Conservation (phyloP, 35 echinoderm and acorn worm genomes). For the Apostichopus japonicus region DNA sequence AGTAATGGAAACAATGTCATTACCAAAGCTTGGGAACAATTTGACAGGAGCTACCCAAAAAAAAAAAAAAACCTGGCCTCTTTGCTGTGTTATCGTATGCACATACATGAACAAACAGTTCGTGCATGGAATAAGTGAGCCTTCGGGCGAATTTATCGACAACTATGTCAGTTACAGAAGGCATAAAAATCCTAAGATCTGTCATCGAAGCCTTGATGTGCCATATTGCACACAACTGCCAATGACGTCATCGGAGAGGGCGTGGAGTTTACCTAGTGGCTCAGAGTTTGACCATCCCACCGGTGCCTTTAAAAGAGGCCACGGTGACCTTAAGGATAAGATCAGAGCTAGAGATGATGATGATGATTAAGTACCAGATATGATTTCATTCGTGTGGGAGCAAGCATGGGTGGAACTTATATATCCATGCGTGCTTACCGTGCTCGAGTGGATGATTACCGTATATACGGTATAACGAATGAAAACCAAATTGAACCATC, state of each 20-base stretch:
- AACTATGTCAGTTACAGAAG: neutral
- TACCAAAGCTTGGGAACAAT: slow-evolving; percentile 4
- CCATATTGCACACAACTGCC: neutral
- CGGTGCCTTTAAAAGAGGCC: slow-evolving; percentile 16
- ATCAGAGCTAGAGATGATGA: neutral
- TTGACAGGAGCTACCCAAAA: slow-evolving; percentile 22
- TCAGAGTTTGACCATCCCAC: slow-evolving; percentile 17
- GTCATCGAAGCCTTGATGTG: neutral
- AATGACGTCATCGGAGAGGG: slow-evolving; percentile 11
- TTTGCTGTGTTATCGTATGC: slow-evolving; percentile 54
- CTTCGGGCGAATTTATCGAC: slow-evolving; percentile 29
- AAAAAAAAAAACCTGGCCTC: slow-evolving; percentile 22
- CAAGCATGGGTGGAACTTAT: no score
- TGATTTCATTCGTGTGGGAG: no score
- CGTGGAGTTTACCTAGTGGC: slow-evolving; percentile 11
- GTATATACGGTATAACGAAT: no score
- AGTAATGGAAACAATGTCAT: slow-evolving; percentile 46
- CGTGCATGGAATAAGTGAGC: slow-evolving; percentile 36
- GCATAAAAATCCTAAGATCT: neutral
- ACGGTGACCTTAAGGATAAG: neutral
- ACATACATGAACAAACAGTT: slow-evolving; percentile 52
- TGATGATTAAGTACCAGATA: no score
- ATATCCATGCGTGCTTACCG: no score
- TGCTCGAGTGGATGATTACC: no score
- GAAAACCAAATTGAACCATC: no score